phyloP scores from a whole-genome alignment of 2,888 invertebrate genomes.

The Pterostichus madidus region DNA sequence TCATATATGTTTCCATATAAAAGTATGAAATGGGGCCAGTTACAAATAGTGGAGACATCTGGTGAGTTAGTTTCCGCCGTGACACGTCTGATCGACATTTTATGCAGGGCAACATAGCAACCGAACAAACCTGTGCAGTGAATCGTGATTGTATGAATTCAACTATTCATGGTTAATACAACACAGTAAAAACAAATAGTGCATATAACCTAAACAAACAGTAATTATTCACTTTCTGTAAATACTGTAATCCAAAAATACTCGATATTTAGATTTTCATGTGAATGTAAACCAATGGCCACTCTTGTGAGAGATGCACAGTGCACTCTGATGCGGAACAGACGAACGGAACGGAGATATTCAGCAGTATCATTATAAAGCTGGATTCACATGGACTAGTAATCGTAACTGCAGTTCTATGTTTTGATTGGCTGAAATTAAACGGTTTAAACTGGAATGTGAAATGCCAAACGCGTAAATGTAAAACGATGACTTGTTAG shows the following conservation, averaged over 20 bases:
- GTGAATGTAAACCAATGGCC: background rate
- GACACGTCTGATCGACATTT: no score
- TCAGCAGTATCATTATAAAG: constrained; percentile 27
- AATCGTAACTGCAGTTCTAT: background rate
- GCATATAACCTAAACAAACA: background rate
- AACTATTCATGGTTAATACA: no score
- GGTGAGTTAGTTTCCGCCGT: no score
- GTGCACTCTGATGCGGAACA: background rate
- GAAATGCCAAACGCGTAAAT: background rate
- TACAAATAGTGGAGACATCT: no score
- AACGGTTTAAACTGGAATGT: background rate
- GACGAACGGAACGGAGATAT: background rate
- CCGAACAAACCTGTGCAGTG: no score
- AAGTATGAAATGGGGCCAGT: no score
- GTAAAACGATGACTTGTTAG: background rate
- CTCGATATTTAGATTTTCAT: background rate
- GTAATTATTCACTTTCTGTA: constrained; percentile 24
- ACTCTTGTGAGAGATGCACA: background rate
- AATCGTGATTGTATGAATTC: no score
- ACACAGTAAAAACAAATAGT: no score
- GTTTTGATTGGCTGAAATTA: background rate
- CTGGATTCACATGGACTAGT: constrained; percentile 7
- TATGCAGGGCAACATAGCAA: no score
- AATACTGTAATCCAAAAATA: constrained; percentile 26
- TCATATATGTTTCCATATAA: no score